A percentile compares a stretch with the other conserved stretches of the same genome.
Conservation (phyloP, 2,888 invertebrate genomes). For the Venusia cambrica region DNA sequence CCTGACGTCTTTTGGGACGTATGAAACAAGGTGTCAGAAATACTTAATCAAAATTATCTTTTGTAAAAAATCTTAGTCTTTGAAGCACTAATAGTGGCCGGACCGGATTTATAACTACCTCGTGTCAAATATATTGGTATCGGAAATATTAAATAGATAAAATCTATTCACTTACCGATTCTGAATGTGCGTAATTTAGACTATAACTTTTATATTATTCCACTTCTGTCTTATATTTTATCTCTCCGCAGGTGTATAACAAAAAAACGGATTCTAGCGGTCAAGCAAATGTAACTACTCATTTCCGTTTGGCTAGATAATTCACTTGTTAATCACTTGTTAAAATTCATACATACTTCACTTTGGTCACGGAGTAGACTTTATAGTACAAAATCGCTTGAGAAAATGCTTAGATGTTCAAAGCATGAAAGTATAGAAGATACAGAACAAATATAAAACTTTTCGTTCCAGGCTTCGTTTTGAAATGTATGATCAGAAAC, state of each 20-base stretch:
- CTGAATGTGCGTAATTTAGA: constrained; percentile 54
- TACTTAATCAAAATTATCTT: no score
- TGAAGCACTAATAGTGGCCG: no score
- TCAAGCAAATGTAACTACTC: constrained; percentile 81
- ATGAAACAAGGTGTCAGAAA: no score
- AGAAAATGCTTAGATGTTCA: constrained; percentile 60
- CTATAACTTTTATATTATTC: constrained; percentile 52
- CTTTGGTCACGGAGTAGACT: constrained; percentile 72
- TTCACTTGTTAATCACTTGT: constrained; percentile 71
- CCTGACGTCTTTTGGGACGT: no score
- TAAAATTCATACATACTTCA: constrained; percentile 72
- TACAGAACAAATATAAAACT: constrained; percentile 38
- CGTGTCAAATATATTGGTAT: no score
- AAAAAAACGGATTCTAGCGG: constrained; percentile 81
- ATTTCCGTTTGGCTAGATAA: constrained; percentile 72
- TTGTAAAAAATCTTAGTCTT: no score
- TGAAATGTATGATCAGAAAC: constrained; percentile 35
- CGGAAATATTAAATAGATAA: no score
- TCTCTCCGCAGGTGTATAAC: constrained; percentile 81
- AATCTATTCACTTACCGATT: constrained; percentile 59
- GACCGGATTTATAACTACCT: no score
- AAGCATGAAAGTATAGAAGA: constrained; percentile 45
- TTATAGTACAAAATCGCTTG: constrained; percentile 61
- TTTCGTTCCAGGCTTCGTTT: constrained; percentile 63
- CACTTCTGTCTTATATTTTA: constrained; percentile 76